Evolutionary conservation across 2,888 invertebrate species (phyloP), one percentile per base, ranked within the genome.

Genomic region (Agrilus biguttatus): DNA sequence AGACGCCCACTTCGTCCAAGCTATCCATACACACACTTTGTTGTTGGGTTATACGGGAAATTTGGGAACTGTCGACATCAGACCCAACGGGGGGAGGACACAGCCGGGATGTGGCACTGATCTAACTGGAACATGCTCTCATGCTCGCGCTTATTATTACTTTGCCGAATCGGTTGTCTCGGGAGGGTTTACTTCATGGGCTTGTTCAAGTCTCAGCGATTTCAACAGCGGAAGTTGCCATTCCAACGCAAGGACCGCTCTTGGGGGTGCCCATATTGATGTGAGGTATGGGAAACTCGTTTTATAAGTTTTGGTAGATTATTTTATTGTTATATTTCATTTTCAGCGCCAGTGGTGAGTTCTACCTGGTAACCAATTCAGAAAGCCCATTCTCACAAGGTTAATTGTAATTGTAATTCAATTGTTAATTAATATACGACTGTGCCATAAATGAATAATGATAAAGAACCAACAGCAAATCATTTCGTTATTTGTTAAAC

Each of bases 111-210:
- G 52, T 41, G 46, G 48, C 17, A 17, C 17, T 17, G 17, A 17
- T 4, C 3, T 17, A 2, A 8, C 40, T 14, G 49, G 45, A 12
- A 12, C 50, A 7, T 67, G 67, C 45, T 47, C 66, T 3, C 67
- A 67, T 49, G 46, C 45, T 0, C 55, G 63, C 3, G 53, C 67
- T 3, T 55, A 57, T n/a, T 23, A 49, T 33, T 66, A 63, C 45
- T 67, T 59, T 44, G 54, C 59, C 10, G 67, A 68, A 52, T 56
- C 66, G 1, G 49, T 67, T 5, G 37, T 21, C 34, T 19, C 36
- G 1, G 12, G 36, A 5, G 42, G 44, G n/a, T 67, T 66, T 47
- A 45, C 48, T 4, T 54, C 60, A 8, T 14, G n/a, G 21, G 36
- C 13, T 7, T 51, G 51, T 33, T 33, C 23, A 2, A 46, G 41